Percentiles rank a stretch among this genome's conserved stretches.
Conservation (phyloP, 2,113 vertebrate species). For the Microtus oregoni region DNA sequence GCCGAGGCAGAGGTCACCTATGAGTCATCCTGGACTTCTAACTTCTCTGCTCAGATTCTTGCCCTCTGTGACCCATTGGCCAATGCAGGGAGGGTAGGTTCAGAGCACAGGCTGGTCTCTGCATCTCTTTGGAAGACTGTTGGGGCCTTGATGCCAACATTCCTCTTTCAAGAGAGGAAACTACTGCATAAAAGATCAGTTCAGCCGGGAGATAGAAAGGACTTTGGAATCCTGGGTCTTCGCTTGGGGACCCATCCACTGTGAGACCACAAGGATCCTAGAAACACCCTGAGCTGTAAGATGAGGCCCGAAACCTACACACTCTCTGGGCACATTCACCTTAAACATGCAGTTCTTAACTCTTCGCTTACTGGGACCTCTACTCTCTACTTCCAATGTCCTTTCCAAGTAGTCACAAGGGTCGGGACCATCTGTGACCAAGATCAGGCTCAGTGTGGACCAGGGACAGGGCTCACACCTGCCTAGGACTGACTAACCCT, state of each 20-base stretch:
- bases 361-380: background rate
- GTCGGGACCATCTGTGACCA: background rate
- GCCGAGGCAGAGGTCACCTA: background rate
- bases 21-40: background rate
- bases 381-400: background rate
- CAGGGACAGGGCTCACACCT: background rate
- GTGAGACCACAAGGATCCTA: background rate
- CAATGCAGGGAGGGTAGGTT: background rate
- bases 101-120: background rate
- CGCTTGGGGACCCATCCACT: background rate
- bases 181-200: background rate
- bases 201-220: background rate
- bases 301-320: background rate
- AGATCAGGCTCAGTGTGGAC: background rate
- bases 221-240: background rate
- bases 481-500: background rate
- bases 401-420: background rate
- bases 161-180: background rate
- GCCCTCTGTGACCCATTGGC: background rate
- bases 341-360: background rate
- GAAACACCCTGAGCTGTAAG: background rate
- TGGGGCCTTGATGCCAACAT: background rate
- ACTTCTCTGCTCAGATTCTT: background rate
- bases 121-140: background rate
- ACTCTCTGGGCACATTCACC: background rate